Evolutionary conservation across 2,888 invertebrate species (phyloP).

Genomic region (Trichopoda pennipes): DNA sequence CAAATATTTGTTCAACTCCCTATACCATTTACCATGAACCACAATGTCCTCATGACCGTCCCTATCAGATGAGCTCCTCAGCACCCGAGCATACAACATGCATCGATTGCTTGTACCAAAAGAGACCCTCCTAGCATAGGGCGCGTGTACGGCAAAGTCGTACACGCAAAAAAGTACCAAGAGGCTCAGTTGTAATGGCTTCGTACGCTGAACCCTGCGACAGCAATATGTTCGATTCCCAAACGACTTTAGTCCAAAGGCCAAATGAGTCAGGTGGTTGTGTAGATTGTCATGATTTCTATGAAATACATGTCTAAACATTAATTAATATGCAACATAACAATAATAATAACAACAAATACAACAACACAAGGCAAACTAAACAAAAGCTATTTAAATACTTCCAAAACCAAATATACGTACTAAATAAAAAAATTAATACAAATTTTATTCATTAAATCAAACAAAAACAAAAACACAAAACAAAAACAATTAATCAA

Average conservation of each 20-base stretch:
- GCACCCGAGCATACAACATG: constrained; percentile 87
- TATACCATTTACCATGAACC: constrained; percentile 69
- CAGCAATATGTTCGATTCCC: constrained; percentile 60
- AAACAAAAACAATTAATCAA: too few species aligned
- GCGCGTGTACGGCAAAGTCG: constrained; percentile 84
- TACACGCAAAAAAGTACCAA: constrained; percentile 83
- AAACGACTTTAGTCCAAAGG: constrained; percentile 57
- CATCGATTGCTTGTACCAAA: constrained; percentile 87
- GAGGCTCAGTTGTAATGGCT: constrained; percentile 74
- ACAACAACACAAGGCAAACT: constrained; percentile 12
- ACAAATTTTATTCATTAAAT: background rate
- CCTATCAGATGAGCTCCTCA: constrained; percentile 78
- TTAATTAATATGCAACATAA: constrained; percentile 10
- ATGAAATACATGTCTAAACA: constrained; percentile 84
- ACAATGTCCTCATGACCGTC: constrained; percentile 71
- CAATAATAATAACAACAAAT: constrained; percentile 26
- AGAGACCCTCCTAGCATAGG: constrained; percentile 85
- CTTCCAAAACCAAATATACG: constrained; percentile 26
- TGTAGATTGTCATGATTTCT: constrained; percentile 81
- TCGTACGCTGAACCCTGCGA: constrained; percentile 65
- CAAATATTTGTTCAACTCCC: constrained; percentile 56
- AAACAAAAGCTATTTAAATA: constrained; percentile 15
- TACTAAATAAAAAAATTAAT: background rate
- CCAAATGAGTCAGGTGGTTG: constrained; percentile 76
- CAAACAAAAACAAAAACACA: constrained; percentile 1